A percentile compares a stretch with the other conserved stretches of the same genome.
Conservation (phyloP, 1,140 invertebrate genomes). For the Drosophila nasuta region DNA sequence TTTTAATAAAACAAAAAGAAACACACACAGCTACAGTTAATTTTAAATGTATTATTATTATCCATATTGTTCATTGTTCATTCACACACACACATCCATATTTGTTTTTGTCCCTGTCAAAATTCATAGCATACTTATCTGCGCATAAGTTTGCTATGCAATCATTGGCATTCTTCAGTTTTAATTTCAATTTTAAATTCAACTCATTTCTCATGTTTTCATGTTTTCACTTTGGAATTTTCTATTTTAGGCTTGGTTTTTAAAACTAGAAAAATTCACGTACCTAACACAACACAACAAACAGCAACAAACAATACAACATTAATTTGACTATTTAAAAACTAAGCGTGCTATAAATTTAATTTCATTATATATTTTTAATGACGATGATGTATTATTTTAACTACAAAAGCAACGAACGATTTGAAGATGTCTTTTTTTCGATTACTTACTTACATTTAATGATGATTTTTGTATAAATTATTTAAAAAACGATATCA, state of each 20-base stretch:
- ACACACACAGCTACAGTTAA: conserved; percentile 45
- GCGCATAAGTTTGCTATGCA: conserved; percentile 58
- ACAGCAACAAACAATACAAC: conserved; percentile 9
- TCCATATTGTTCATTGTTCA: conserved; percentile 12
- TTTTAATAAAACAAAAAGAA: conserved; percentile 35
- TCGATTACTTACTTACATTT: conserved; percentile 29
- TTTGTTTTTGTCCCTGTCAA: conserved; percentile 27
- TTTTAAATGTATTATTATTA: conserved; percentile 54
- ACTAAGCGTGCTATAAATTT: conserved; percentile 53
- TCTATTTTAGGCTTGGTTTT: conserved; percentile 75
- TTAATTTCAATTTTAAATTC: conserved; percentile 15
- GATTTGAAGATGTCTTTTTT: conserved; percentile 41
- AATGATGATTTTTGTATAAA: conserved; percentile 53
- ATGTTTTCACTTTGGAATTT: conserved; percentile 58
- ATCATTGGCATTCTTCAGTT: conserved; percentile 17
- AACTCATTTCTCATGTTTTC: conserved; percentile 17
- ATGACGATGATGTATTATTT: conserved; percentile 41
- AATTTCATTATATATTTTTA: conserved; percentile 31
- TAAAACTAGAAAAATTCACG: conserved; percentile 73
- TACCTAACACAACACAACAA: conserved; percentile 21
- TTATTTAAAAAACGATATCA: conserved; percentile 34
- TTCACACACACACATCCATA: conserved; percentile 10
- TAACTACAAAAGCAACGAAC: conserved; percentile 47
- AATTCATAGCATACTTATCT: conserved; percentile 61
- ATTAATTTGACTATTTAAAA: conserved; percentile 21